Evolutionary conservation across 2,113 vertebrate genomes (phyloP), one percentile per base, ranked within the genome.

Genomic region (Gasterosteus aculeatus): DNA sequence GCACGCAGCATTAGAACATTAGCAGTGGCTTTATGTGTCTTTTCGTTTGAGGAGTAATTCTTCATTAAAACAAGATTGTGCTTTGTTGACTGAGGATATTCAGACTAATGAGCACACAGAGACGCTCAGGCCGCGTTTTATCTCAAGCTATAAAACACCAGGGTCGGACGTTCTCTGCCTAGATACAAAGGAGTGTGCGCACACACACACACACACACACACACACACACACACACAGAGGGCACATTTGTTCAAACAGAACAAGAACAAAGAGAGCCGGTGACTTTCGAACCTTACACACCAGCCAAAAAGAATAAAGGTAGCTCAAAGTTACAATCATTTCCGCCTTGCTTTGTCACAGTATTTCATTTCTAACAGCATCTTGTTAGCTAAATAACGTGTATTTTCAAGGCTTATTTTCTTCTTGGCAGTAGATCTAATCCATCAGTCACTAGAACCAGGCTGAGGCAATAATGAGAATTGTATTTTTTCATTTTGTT

Each of bases 161-260:
- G 75, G 70, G 61, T 61, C 79, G 79, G 79, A 83, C 64, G 71
- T 69, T 31, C 49, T 75, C 75, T 89, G 83, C 83, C 66, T 78
- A 64, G 87, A 86, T 71, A 91, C 83, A 82, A 80, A 82, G 75
- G 82, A 54, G 69, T 72, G 66, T 5, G n/a, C n/a, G 3, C 51
- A 5, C 33, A 35, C 33, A 35, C 33, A 35, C 33, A 35, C 33
- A 35, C 33, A 35, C 54, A 29, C 19, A 44, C 72, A 53, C 33
- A 64, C 72, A 39, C 44, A 33, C 66, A 56, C 61, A 75, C 72
- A 42, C 51, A 56, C 64, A 74, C 42, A 46, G 70, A 65, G 78
- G 35, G 39, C 77, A 77, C 49, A 82, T 86, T 85, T 88, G 89
- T 90, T 87, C 91, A 91, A 89, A 90, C 85, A 84, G 53, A 83